phyloP scores from a whole-genome alignment of 1,140 invertebrate genomes.

The Nephotettix cincticeps region DNA sequence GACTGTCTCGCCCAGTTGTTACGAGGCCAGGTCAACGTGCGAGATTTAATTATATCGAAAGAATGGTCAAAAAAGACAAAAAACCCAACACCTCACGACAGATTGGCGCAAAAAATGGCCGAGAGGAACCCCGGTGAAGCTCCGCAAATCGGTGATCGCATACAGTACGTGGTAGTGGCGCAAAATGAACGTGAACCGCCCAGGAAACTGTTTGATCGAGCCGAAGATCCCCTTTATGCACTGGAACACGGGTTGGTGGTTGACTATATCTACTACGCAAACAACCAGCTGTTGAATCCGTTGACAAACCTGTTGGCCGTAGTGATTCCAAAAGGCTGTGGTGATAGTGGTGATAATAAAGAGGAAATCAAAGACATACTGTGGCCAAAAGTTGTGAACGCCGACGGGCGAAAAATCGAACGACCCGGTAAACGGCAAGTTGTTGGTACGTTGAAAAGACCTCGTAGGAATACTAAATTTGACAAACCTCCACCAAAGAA shows the following conservation, averaged over 20 bases:
- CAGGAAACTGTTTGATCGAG: neutral
- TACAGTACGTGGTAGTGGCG: neutral
- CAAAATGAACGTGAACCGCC: neutral
- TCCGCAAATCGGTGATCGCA: neutral
- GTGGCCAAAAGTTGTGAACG: neutral
- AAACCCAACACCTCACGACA: neutral
- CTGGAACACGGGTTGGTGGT: neutral
- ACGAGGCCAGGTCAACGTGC: neutral
- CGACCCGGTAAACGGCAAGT: neutral
- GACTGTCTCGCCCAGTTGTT: neutral
- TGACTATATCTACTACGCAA: neutral
- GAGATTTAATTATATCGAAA: neutral
- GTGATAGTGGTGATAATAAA: neutral
- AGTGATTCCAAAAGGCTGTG: too few species aligned
- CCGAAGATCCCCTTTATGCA: neutral
- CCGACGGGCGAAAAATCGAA: neutral
- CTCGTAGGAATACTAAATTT: neutral
- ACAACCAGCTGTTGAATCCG: neutral
- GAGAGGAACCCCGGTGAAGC: neutral
- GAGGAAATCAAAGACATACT: neutral
- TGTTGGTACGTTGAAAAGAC: neutral
- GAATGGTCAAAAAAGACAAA: neutral
- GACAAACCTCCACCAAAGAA: neutral
- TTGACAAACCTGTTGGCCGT: neutral
- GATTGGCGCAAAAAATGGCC: neutral